Evolutionary conservation across 2,888 invertebrate species (phyloP).

Genomic region (Pollenia labialis): DNA sequence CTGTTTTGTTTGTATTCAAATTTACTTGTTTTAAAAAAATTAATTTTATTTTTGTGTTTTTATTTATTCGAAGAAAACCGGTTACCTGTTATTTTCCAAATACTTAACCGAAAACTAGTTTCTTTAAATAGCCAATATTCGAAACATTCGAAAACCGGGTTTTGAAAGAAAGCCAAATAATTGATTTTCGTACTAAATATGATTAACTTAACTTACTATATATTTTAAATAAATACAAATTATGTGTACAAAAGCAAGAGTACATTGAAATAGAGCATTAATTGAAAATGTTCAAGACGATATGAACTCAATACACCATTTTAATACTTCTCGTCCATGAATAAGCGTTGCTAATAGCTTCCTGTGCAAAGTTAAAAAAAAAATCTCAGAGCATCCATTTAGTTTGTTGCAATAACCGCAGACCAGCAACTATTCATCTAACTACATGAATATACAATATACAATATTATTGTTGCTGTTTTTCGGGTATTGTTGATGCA

Average conservation of each 20-base stretch:
- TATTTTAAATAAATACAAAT: background rate
- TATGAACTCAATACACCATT: background rate
- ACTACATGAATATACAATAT: constrained; percentile 2
- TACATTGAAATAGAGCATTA: background rate
- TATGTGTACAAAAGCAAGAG: background rate
- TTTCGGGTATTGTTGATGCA: constrained; percentile 1
- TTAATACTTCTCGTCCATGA: background rate
- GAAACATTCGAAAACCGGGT: too few relatives aligned
- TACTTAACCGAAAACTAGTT: too few relatives aligned
- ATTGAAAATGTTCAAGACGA: background rate
- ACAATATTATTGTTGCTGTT: background rate
- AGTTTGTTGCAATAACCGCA: constrained; percentile 20
- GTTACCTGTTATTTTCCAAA: too few relatives aligned
- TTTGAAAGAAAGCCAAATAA: too few relatives aligned
- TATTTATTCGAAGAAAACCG: too few relatives aligned
- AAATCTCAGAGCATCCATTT: background rate
- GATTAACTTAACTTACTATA: background rate
- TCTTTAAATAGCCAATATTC: too few relatives aligned
- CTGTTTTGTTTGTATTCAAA: too few relatives aligned
- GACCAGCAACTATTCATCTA: constrained; percentile 16
- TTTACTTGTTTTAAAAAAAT: background rate
- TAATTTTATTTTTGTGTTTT: too few relatives aligned
- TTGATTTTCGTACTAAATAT: too few relatives aligned
- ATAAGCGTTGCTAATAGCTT: background rate
- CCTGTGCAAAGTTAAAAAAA: background rate